Percentiles rank a stretch among this genome's conserved stretches.
These are phyloP conservation scores for Nebria salina DNA, from an alignment of 2,888 invertebrate genomes.

Conservation along the genomic window DNA sequence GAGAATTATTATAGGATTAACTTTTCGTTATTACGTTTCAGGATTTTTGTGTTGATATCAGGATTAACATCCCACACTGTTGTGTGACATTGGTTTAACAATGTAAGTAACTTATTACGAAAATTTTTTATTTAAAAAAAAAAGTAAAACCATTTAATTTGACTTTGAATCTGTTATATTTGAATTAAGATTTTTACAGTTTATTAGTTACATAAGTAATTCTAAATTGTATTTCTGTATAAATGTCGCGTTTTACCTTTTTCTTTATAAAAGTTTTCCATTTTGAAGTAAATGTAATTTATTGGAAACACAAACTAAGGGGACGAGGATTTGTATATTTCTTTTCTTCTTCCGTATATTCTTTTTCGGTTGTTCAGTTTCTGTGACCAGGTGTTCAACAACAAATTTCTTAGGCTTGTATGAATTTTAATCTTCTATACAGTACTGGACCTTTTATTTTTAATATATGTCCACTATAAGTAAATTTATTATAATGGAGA, in stretches of 20 bases:
- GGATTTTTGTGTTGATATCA: neutral
- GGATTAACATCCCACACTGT: neutral
- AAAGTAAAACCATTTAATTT: no score
- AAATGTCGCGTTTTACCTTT: no score
- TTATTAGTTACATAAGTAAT: no score
- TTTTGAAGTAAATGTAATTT: neutral
- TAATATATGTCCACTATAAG: neutral
- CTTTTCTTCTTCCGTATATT: neutral
- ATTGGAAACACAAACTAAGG: neutral
- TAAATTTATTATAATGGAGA: neutral
- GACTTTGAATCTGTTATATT: no score
- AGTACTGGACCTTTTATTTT: neutral
- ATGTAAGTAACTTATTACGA: neutral
- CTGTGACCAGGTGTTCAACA: slow-evolving; percentile 35
- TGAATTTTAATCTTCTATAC: neutral
- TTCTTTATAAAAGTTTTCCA: neutral
- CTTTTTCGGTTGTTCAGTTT: slow-evolving; percentile 26
- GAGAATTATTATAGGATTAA: neutral
- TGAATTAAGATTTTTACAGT: no score
- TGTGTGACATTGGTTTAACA: neutral
- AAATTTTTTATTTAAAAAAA: no score
- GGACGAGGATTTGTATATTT: neutral
- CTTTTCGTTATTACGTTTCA: neutral
- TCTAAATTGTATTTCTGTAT: no score
- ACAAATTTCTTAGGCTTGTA: neutral